Base-by-base conservation (phyloP, 2,113 vertebrate genomes). In the Typhlomys cinereus region DNA sequence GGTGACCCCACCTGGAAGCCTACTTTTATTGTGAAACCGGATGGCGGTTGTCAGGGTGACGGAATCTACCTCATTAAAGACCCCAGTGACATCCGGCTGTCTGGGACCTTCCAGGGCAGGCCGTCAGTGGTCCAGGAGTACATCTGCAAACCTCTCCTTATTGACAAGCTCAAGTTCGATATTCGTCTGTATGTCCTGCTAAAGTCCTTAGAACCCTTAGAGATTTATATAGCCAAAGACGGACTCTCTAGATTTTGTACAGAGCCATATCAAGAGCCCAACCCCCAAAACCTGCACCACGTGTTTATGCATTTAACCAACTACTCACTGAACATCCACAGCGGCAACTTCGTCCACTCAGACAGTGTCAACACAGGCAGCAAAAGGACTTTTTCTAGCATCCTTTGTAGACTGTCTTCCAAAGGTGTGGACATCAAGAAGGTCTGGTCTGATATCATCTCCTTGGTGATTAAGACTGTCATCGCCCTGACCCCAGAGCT, bases 21-120 rank as follows among this genome's bases (percentile, higher is more conserved):
- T 78, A 99, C 99, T 25, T 99, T 99, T 75, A 99, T 99, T 14
- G 99, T 99, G 21, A 99, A 99, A 89, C 99, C 99, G 0, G 99
- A 99, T 5, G 97, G 99, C 1, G 99, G 99, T 39, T 99, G 99
- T 96, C 99, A 99, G 95, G 99, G 99, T 48, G 99, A 99, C 8
- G 99, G 99, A 95, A 99, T 99, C 98, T 99, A 99, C 99, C 99
- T 99, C 97, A 99, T 99, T 97, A 99, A 98, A 69, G 99, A 99
- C 94, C 99, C 99, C 12, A 95, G 88, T 44, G 99, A 99, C 88
- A 96, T 99, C 76, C 98, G 98, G 62, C 93, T 98, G 92, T 90
- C 98, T 4, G 98, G 97, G 27, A 98, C 97, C 71, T 95, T 98
- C 18, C 99, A 98, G 95, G 98, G 97, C 98, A 98, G 99, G 90